These are phyloP conservation scores for Drosophila ercepeae DNA, from an alignment of 1,140 invertebrate species.

Conservation along the genomic window DNA sequence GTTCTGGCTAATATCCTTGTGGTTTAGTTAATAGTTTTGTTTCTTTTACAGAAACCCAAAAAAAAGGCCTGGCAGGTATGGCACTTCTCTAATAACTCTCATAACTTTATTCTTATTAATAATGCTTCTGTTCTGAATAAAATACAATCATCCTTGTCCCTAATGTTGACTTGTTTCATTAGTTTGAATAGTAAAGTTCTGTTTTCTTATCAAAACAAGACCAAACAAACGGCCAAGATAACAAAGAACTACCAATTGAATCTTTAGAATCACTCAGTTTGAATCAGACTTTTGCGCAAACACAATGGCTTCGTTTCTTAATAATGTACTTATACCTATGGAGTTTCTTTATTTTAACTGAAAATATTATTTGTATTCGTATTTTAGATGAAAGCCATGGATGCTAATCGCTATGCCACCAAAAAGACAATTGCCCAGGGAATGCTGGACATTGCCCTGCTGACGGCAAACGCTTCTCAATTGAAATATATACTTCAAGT, in stretches of 20 bases:
- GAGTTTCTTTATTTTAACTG: no score
- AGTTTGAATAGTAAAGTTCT: constrained; percentile 22
- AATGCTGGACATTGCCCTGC: constrained; percentile 91
- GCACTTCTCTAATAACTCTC: background rate
- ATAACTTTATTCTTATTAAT: background rate
- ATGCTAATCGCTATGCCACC: constrained; percentile 93
- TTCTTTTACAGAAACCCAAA: constrained; percentile 28
- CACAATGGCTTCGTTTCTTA: constrained; percentile 36
- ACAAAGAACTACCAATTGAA: constrained; percentile 4
- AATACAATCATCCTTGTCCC: constrained; percentile 22
- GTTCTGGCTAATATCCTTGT: constrained; percentile 16
- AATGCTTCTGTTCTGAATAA: constrained; percentile 5
- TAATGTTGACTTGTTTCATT: constrained; percentile 35
- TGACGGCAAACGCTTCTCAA: constrained; percentile 94
- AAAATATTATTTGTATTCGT: background rate
- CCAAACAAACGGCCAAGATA: constrained; percentile 28
- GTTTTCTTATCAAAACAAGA: constrained; percentile 32
- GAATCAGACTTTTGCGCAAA: background rate
- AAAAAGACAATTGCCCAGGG: constrained; percentile 95
- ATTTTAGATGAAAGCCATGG: constrained; percentile 88
- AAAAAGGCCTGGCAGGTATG: constrained; percentile 47
- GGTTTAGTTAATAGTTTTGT: background rate
- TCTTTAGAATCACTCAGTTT: constrained; percentile 6
- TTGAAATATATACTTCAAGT: constrained; percentile 94
- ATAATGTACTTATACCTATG: constrained; percentile 13